Conservation (phyloP, 2,888 invertebrate genomes). For the Rhamnusium bicolor region DNA sequence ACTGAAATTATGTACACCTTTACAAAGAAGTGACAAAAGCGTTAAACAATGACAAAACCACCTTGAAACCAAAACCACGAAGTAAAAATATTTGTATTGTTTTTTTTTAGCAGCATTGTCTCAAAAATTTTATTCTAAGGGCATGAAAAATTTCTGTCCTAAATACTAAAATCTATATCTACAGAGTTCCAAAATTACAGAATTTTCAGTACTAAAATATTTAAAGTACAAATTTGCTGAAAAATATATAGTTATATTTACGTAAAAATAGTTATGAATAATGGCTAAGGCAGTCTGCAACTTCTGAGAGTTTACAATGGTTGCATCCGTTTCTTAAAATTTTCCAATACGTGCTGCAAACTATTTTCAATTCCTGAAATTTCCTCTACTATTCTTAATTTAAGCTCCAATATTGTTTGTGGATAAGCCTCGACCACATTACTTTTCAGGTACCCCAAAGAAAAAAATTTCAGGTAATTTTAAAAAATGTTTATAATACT, state of each 20-base stretch:
- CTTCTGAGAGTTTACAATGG: too few relatives aligned
- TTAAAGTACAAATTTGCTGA: neutral
- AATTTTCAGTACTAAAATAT: neutral
- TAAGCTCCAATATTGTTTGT: too few relatives aligned
- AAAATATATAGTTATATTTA: neutral
- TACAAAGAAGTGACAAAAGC: neutral
- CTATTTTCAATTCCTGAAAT: too few relatives aligned
- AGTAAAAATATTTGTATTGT: neutral
- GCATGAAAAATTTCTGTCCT: slow-evolving; percentile 31
- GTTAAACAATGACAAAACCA: neutral
- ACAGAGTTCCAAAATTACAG: slow-evolving; percentile 15
- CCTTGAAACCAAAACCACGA: slow-evolving; percentile 19
- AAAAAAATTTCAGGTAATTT: too few relatives aligned
- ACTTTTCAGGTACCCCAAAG: too few relatives aligned
- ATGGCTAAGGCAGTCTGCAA: too few relatives aligned
- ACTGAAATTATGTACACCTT: slow-evolving; percentile 18
- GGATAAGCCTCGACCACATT: too few relatives aligned
- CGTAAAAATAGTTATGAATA: too few relatives aligned
- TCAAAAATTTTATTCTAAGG: slow-evolving; percentile 21
- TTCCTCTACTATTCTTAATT: too few relatives aligned
- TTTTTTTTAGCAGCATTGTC: slow-evolving; percentile 25
- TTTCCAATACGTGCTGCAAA: too few relatives aligned
- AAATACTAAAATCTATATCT: slow-evolving; percentile 18
- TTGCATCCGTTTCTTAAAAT: too few relatives aligned
- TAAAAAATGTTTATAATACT: too few relatives aligned